A percentile compares a stretch with the other conserved stretches of the same genome.
phyloP scores from a whole-genome alignment of 2,113 vertebrate species.

The Pristiophorus japonicus region DNA sequence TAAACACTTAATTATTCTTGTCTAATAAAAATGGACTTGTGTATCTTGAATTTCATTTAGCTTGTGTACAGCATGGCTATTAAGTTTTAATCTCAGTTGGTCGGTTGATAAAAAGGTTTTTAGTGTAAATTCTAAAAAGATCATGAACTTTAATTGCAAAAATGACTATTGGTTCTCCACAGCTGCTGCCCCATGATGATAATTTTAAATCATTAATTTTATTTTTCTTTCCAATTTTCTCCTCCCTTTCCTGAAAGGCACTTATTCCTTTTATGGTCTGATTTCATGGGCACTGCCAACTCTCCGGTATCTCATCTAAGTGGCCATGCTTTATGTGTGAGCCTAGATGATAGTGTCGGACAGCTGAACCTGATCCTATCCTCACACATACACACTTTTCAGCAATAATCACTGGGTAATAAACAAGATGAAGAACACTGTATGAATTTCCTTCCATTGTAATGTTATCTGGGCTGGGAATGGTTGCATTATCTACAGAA shows the following conservation, averaged over 20 bases:
- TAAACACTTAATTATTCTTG: background rate
- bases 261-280: background rate
- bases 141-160: background rate
- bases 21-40: background rate
- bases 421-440: background rate
- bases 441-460: background rate
- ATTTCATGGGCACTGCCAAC: background rate
- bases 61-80: background rate
- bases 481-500: background rate
- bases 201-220: background rate
- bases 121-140: background rate
- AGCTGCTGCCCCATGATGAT: background rate
- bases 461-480: background rate
- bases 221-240: background rate
- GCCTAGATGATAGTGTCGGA: background rate
- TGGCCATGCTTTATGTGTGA: background rate
- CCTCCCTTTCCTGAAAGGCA: background rate
- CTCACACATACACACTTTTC: background rate
- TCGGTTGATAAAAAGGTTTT: background rate
- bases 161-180: background rate
- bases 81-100: background rate
- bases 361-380: background rate
- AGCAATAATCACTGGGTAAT: background rate
- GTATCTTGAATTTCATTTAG: constrained; percentile 19
- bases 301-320: background rate